Conservation (phyloP, 2,797 vertebrate genomes). For the Ataeniobius toweri region DNA sequence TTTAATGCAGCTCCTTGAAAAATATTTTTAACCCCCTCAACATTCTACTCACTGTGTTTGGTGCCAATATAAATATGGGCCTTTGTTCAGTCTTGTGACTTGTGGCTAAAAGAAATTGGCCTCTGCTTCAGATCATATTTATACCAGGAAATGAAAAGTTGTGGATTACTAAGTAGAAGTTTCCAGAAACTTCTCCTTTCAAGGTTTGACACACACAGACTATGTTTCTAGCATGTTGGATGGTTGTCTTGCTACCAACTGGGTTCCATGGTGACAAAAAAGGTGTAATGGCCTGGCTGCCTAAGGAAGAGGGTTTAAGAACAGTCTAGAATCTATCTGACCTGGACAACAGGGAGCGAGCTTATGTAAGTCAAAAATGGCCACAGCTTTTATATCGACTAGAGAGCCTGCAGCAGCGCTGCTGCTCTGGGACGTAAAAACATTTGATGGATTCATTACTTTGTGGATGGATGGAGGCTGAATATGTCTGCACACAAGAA, state of each 20-base stretch:
- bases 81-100: no score
- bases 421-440: slow-evolving; percentile 32
- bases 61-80: no score
- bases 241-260: slow-evolving; percentile 23
- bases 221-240: slow-evolving; percentile 15
- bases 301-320: slow-evolving; percentile 33
- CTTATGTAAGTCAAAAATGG: slow-evolving; percentile 66
- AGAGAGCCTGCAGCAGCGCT: slow-evolving; percentile 24
- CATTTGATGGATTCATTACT: slow-evolving; percentile 31
- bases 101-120: no score
- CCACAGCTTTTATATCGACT: slow-evolving; percentile 51
- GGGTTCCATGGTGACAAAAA: slow-evolving; percentile 50
- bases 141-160: no score
- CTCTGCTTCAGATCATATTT: no score
- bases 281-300: slow-evolving; percentile 15
- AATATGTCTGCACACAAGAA: neutral
- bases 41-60: no score
- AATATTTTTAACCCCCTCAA: no score
- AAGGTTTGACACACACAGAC: neutral
- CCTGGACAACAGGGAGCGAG: slow-evolving; percentile 23
- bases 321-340: slow-evolving; percentile 31
- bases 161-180: no score
- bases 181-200: neutral
- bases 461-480: slow-evolving; percentile 9
- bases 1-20: neutral